Evolutionary conservation across 2,113 vertebrate genomes (phyloP), one percentile per base, ranked within the genome.

Genomic region (Leiothrix lutea): DNA sequence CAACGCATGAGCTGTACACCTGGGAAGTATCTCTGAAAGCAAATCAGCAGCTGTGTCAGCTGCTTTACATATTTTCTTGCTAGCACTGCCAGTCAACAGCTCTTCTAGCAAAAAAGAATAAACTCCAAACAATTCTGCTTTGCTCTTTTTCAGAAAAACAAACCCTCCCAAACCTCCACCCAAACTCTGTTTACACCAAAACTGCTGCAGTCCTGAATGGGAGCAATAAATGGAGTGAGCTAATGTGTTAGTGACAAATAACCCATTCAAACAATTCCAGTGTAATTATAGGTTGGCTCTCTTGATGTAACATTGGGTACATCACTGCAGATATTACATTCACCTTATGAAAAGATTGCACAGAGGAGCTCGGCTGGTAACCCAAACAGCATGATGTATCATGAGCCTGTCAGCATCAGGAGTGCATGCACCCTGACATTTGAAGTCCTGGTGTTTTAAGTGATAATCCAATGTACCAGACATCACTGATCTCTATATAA

Each of bases 331-430:
- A 91, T 69, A 77, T 47, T 85, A 86, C 88, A 94, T 92, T 96
- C 95, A 91, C 86, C 93, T 96, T 90, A 70, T 38, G 65, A 92
- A 93, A 85, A 90, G 86, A 86, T 81, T 86, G 95, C 85, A 83
- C 61, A 60, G 72, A 74, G 35, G 35, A 91, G 92, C 88, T 93
- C 45, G 5, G 67, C 20, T 75, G 82, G 78, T 90, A 95, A 97
- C 89, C 93, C 96, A 96, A 95, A 96, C 95, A 93, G 61, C 92
- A 92, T 92, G 90, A 96, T 96, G 56, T 85, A 90, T 89, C 94
- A 95, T 65, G 28, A 78, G 70, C 54, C 79, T 90, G 92, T 92
- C 92, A 81, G 93, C 24, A 57, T 74, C 64, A 35, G 82, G 85
- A 92, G 88, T 93, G 92, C 86, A 91, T 64, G 87, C 94, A 95